A percentile compares a stretch with the other conserved stretches of the same genome.
Conservation (phyloP, 1,140 invertebrate genomes). For the Adelges cooleyi region DNA sequence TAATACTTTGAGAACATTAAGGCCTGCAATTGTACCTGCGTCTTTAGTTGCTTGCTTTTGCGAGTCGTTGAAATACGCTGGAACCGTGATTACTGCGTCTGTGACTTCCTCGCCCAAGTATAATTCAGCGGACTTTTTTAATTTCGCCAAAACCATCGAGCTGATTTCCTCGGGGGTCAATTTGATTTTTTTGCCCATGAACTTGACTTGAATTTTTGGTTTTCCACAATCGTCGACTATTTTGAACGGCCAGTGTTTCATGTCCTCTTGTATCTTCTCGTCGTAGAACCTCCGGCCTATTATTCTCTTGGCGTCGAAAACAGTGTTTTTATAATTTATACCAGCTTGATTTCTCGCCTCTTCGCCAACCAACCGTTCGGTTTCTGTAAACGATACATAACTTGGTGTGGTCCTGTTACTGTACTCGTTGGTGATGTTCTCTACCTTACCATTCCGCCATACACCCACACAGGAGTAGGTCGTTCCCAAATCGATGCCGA, state of each 20-base stretch:
- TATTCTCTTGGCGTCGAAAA: too few relatives aligned
- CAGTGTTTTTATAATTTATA: too few relatives aligned
- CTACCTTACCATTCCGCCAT: constrained; percentile 89
- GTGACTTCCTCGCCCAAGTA: constrained; percentile 79
- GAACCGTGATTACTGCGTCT: too few relatives aligned
- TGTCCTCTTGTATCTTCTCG: constrained; percentile 71
- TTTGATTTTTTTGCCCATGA: constrained; percentile 86
- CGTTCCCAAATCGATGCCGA: too few relatives aligned
- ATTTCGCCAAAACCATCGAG: constrained; percentile 87
- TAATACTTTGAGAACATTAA: constrained; percentile 50
- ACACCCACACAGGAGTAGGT: too few relatives aligned
- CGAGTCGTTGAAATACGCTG: too few relatives aligned
- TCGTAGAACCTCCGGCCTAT: constrained; percentile 58
- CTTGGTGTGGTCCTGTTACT: constrained; percentile 96
- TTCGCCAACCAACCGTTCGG: constrained; percentile 91
- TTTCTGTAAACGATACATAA: constrained; percentile 88
- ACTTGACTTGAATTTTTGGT: constrained; percentile 68
- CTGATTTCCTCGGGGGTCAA: constrained; percentile 81
- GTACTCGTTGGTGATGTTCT: constrained; percentile 97
- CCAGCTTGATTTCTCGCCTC: constrained; percentile 94
- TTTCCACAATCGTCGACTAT: too few relatives aligned
- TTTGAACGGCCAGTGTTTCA: constrained; percentile 76
- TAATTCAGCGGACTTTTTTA: constrained; percentile 71
- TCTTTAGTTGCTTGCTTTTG: constrained; percentile 48
- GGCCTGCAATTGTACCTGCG: constrained; percentile 43